Percentiles rank a stretch among this genome's conserved stretches.
Conservation (phyloP, 1,140 invertebrate species). For the Neodiprion fabricii region DNA sequence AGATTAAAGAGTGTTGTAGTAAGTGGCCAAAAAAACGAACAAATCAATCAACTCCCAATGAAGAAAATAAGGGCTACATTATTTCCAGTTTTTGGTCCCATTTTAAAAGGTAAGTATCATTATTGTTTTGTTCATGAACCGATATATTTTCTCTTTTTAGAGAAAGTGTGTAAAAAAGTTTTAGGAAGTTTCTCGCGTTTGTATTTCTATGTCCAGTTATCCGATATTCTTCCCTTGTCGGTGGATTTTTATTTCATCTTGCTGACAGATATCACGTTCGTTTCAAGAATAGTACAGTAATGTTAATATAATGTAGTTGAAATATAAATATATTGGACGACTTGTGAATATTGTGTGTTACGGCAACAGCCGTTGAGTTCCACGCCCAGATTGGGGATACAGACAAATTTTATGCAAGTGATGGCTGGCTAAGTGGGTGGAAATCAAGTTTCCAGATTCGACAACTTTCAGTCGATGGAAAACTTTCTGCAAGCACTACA, state of each 20-base stretch:
- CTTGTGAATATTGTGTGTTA: not conserved
- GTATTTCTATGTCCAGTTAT: not conserved
- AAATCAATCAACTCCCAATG: not conserved
- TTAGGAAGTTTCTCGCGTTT: not conserved
- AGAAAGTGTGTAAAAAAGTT: too few relatives aligned
- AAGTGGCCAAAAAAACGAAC: not conserved
- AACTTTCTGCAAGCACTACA: not conserved
- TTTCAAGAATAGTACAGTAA: not conserved
- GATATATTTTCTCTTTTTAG: not conserved
- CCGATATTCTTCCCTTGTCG: not conserved
- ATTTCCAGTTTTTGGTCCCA: constrained; percentile 1
- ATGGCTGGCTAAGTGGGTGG: not conserved
- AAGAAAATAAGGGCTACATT: not conserved
- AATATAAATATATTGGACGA: not conserved
- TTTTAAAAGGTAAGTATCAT: not conserved
- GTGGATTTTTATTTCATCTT: not conserved
- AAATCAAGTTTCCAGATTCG: not conserved
- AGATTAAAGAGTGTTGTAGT: not conserved
- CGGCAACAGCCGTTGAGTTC: not conserved
- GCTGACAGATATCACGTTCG: not conserved
- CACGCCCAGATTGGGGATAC: not conserved
- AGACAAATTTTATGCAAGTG: not conserved
- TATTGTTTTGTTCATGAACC: not conserved
- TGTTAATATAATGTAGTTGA: not conserved
- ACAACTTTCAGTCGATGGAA: not conserved